Base-by-base conservation (phyloP, 2,113 vertebrate species). In the Paramisgurnus dabryanus region DNA sequence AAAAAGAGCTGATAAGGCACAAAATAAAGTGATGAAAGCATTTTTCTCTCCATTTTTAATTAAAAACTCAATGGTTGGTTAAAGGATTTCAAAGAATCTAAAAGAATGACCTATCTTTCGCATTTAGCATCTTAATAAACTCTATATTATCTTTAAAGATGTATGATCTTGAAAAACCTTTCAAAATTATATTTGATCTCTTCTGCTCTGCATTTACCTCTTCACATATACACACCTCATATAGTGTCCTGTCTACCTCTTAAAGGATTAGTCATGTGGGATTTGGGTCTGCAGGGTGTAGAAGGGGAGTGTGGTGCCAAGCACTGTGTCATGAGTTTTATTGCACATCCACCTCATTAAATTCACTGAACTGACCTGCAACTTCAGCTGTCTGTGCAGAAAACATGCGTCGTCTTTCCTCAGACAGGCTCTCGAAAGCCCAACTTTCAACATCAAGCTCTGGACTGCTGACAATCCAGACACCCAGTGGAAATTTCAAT, bases 271-370 rank as follows among this genome's bases (percentile, higher is more conserved):
- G 47, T 77, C 17, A 67, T 17, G 47, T 55, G 47, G 63, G 6
- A 50, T 76, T 47, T 64, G 60, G 13, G 58, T 53, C 22, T 41
- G 61, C 50, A 76, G 47, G 9, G 45, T n/a, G 47, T 5, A 76
- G 47, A 47, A 50, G 75, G 67, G 66, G 53, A 43, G 61, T 82
- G 67, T 76, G 40, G 61, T 50, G 15, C 6, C 63, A 77, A 66
- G 47, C 63, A 66, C 61, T 55, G 74, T 66, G 74, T 77, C 45
- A 66, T 66, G 75, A 77, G 75, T 55, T 77, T 76, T 77, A 67
- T 66, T 4, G 7, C 75, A 66, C 75, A 66, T 67, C 47, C 34
- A 66, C 27, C 17, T 65, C 75, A 77, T 77, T 77, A 77, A 53
- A 77, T 53, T 66, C 61, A 53, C 49, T 55, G 22, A 55, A 39